A percentile compares a stretch with the other conserved stretches of the same genome.
Conservation (phyloP, 2,113 vertebrate species). For the Heterotis niloticus region DNA sequence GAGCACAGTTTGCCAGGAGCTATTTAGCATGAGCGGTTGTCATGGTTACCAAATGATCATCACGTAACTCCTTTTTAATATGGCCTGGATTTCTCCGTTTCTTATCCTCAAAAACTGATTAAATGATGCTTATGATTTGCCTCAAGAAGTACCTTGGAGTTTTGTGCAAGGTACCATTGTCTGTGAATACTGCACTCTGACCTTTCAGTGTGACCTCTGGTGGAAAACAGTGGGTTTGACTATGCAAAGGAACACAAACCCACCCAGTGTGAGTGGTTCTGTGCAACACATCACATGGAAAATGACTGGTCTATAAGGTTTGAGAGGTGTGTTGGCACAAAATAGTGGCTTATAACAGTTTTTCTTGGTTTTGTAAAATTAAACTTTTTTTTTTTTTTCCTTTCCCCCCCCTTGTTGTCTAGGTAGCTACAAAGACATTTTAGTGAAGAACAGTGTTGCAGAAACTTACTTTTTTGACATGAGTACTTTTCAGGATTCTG, state of each 20-base stretch:
- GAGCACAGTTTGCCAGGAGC: conserved; percentile 15
- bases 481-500: no score
- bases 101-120: background rate
- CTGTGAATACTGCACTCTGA: background rate
- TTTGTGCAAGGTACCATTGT: background rate
- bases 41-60: conserved; percentile 12
- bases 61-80: conserved; percentile 3
- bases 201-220: background rate
- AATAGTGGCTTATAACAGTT: no score
- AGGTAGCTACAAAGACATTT: no score
- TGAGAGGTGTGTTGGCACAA: no score
- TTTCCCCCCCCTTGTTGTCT: no score
- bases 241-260: background rate
- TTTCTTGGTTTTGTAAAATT: no score
- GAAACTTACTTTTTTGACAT: no score
- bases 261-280: background rate
- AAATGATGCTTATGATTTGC: background rate
- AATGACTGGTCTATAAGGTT: no score
- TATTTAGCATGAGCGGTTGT: conserved; percentile 9
- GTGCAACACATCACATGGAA: background rate
- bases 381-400: no score
- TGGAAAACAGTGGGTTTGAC: background rate
- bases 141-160: no score
- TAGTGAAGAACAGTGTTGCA: no score
- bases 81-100: conserved; percentile 7